These are phyloP conservation scores for Drosophila persimilis DNA, from an alignment of 1,140 invertebrate species.

Conservation along the genomic window DNA sequence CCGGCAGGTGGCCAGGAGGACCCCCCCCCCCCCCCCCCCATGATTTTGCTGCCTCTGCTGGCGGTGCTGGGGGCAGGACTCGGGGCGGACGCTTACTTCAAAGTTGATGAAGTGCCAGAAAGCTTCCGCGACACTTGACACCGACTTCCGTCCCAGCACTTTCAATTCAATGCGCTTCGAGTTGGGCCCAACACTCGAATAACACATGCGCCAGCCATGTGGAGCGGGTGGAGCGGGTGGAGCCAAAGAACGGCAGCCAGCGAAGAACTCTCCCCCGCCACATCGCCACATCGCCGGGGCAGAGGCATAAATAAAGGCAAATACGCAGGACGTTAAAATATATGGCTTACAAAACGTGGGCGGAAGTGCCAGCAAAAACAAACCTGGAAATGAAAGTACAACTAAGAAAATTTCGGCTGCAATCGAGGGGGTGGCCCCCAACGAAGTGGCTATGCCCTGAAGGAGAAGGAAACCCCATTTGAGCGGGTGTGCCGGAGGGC, in stretches of 20 bases:
- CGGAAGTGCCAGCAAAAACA: slow-evolving; percentile 72
- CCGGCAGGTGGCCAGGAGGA: background rate
- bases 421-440: background rate
- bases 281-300: slow-evolving; percentile 25
- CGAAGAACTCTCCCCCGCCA: slow-evolving; percentile 13
- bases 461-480: background rate
- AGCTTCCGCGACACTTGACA: slow-evolving; percentile 74
- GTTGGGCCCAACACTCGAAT: slow-evolving; percentile 50
- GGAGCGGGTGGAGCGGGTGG: slow-evolving; percentile 2
- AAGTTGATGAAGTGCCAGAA: slow-evolving; percentile 77
- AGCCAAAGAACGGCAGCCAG: background rate
- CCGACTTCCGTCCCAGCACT: slow-evolving; percentile 55
- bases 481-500: too few species aligned
- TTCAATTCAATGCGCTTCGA: slow-evolving; percentile 66
- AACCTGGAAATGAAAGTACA: slow-evolving; percentile 50
- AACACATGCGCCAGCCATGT: slow-evolving; percentile 55
- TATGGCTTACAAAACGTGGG: slow-evolving; percentile 61
- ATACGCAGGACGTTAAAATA: slow-evolving; percentile 52
- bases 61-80: background rate
- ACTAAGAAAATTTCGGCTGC: slow-evolving; percentile 14
- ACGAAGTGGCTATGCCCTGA: slow-evolving; percentile 32
- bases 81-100: slow-evolving; percentile 29
- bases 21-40: too few species aligned
- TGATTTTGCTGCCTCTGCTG: background rate
- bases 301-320: slow-evolving; percentile 53